phyloP scores from a whole-genome alignment of 2,113 vertebrate species.

The Tauraco erythrolophus region DNA sequence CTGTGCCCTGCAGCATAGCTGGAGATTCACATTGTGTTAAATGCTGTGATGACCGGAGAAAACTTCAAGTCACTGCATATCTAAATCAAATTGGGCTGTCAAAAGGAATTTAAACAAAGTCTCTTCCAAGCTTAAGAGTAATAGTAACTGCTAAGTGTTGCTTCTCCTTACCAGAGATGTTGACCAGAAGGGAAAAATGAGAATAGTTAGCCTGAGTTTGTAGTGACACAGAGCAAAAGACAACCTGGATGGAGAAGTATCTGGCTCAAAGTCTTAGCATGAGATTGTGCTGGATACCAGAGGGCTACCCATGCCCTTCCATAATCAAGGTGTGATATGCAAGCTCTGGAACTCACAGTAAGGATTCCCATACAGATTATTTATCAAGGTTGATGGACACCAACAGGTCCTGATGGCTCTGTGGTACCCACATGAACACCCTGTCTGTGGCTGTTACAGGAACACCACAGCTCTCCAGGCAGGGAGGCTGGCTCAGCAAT shows the following conservation, averaged over 20 bases:
- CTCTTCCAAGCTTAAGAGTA: background rate
- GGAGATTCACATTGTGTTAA: background rate
- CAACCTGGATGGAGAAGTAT: background rate
- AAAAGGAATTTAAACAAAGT: background rate
- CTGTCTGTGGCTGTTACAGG: background rate
- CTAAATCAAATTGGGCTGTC: conserved; percentile 21
- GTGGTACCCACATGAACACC: background rate
- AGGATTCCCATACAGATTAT: background rate
- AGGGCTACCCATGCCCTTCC: background rate
- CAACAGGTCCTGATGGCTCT: background rate
- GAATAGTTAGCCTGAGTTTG: background rate
- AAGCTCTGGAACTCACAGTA: background rate
- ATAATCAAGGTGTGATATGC: background rate
- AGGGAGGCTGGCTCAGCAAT: background rate
- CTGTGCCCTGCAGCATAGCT: background rate
- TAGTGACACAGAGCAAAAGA: background rate
- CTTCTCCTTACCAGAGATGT: background rate
- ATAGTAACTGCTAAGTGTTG: background rate
- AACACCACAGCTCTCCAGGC: fast-evolving
- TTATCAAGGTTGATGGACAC: background rate
- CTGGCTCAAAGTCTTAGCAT: background rate
- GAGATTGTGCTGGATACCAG: background rate
- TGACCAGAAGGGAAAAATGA: background rate
- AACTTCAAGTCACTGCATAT: conserved; percentile 20
- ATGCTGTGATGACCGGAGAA: background rate